Conservation (phyloP, 2,888 invertebrate species). For the Drosophila birchii region DNA sequence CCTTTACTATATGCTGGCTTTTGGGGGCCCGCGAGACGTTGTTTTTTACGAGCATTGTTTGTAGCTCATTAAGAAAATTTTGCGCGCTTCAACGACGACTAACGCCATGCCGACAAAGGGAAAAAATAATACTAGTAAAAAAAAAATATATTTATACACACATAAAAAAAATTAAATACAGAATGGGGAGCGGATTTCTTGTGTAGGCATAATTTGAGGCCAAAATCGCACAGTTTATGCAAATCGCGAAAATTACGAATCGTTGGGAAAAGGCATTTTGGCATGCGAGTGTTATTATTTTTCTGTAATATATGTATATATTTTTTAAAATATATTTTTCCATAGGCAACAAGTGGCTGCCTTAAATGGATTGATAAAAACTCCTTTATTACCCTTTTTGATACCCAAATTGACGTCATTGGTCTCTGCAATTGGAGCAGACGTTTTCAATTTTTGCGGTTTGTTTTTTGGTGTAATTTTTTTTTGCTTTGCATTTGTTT, state of each 20-base stretch:
- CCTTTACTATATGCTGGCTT: conserved; percentile 9
- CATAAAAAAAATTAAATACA: neutral
- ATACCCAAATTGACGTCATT: conserved; percentile 30
- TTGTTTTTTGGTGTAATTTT: neutral
- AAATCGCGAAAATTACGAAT: conserved; percentile 53
- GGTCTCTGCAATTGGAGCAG: conserved; percentile 11
- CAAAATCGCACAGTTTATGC: conserved; percentile 71
- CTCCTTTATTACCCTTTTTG: neutral
- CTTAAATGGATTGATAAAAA: neutral
- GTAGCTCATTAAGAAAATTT: conserved; percentile 76
- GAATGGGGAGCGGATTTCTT: conserved; percentile 8
- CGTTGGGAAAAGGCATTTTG: conserved; percentile 55
- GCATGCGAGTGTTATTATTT: conserved; percentile 51
- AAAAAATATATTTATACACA: neutral
- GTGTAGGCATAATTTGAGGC: conserved; percentile 62
- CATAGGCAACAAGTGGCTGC: conserved; percentile 39
- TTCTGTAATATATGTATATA: neutral
- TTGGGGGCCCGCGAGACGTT: conserved; percentile 20
- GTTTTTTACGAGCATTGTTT: conserved; percentile 65
- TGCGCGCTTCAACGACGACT: conserved; percentile 66
- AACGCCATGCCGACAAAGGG: conserved; percentile 51
- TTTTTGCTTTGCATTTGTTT: neutral
- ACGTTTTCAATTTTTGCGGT: conserved; percentile 4
- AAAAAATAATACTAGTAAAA: conserved; percentile 5
- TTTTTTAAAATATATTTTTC: neutral